Percentiles rank a stretch among this genome's conserved stretches.
Conservation (phyloP, 23 tunicate species). For the Phallusia fumigata region DNA sequence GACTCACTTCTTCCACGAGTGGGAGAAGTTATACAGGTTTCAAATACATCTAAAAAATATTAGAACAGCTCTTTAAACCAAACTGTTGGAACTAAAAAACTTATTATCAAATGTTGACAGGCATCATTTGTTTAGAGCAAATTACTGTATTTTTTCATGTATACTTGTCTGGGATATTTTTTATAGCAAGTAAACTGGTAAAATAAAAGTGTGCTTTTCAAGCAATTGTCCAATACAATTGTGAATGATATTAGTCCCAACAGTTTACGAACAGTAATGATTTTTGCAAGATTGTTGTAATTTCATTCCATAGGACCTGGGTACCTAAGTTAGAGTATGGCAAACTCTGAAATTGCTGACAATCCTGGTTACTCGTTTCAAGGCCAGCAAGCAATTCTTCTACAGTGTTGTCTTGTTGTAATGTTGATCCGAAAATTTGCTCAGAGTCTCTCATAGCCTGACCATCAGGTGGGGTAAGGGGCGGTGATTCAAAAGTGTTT, state of each 20-base stretch:
- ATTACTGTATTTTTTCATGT: too few relatives aligned
- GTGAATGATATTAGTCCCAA: too few relatives aligned
- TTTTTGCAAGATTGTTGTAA: too few relatives aligned
- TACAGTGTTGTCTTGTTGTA: background rate
- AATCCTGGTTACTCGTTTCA: background rate
- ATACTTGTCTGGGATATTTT: too few relatives aligned
- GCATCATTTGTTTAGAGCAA: too few relatives aligned
- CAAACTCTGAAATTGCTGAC: background rate
- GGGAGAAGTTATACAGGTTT: background rate
- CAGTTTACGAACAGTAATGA: too few relatives aligned
- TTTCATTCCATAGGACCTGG: background rate
- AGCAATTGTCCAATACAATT: too few relatives aligned
- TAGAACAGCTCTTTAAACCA: too few relatives aligned
- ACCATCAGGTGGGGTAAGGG: constrained; percentile 27
- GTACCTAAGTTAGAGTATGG: background rate
- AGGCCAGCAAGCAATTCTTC: constrained; percentile 12
- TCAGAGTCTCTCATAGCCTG: background rate
- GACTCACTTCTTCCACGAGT: background rate
- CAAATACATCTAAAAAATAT: background rate
- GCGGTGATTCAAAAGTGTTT: constrained; percentile 19
- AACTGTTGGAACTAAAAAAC: too few relatives aligned
- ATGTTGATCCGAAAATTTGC: background rate
- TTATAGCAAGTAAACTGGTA: too few relatives aligned
- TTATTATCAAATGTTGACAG: too few relatives aligned
- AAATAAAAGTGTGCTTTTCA: too few relatives aligned